A percentile compares a stretch with the other conserved stretches of the same genome.
Conservation (phyloP, 2,888 invertebrate genomes). For the Plutella xylostella region DNA sequence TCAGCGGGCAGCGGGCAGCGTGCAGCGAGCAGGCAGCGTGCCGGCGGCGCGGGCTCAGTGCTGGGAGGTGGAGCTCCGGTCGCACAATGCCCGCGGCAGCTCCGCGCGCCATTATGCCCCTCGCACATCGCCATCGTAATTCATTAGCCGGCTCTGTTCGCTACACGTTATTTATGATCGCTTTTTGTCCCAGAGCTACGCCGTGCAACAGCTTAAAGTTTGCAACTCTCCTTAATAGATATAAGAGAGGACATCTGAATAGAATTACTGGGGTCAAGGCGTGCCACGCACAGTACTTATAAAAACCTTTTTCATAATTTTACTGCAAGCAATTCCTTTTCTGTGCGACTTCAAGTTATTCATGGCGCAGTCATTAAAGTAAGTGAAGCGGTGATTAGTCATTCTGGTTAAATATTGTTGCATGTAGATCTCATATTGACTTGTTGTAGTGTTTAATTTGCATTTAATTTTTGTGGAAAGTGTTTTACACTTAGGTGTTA, state of each 20-base stretch:
- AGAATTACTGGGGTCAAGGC: slow-evolving; percentile 45
- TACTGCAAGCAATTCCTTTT: slow-evolving; percentile 24
- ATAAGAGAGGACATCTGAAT: slow-evolving; percentile 51
- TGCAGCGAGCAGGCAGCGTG: too few species aligned
- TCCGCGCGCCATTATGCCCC: slow-evolving; percentile 40
- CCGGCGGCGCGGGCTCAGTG: slow-evolving; percentile 10
- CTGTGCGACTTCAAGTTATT: slow-evolving; percentile 29
- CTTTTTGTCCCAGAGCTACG: slow-evolving; percentile 43
- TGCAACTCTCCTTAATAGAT: slow-evolving; percentile 33
- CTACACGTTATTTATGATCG: slow-evolving; percentile 53
- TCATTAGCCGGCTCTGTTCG: slow-evolving; percentile 56
- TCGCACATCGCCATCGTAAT: slow-evolving; percentile 47
- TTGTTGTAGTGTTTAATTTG: too few species aligned
- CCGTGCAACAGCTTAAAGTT: slow-evolving; percentile 35
- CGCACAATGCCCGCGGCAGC: slow-evolving; percentile 28
- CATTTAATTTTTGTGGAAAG: too few species aligned
- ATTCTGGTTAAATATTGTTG: too few species aligned
- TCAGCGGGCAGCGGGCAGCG: slow-evolving; percentile 37
- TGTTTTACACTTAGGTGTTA: too few species aligned
- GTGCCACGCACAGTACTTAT: too few species aligned
- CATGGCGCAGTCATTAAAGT: too few species aligned
- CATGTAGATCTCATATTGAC: too few species aligned
- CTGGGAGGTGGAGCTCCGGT: too few species aligned
- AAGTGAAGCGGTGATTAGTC: too few species aligned
- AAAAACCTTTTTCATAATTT: slow-evolving; percentile 25